Percentiles rank a stretch among this genome's conserved stretches.
These are phyloP conservation scores for Nematostella vectensis DNA, from an alignment of 92 coral and sea anemone genomes.

Conservation along the genomic window DNA sequence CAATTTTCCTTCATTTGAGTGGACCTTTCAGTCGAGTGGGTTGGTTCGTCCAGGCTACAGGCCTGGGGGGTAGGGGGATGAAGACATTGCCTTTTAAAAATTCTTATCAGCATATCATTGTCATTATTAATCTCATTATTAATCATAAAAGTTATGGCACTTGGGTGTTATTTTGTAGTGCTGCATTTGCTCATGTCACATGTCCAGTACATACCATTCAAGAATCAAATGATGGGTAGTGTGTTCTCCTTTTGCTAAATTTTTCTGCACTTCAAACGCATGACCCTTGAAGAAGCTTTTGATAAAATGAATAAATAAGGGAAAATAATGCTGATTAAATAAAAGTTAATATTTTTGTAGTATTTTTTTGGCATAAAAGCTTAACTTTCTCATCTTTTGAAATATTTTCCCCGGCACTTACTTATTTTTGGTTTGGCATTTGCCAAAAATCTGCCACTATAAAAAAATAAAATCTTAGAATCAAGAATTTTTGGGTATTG, in stretches of 20 bases:
- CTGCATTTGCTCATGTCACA: not conserved
- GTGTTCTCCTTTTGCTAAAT: slow-evolving; percentile 15
- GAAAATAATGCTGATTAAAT: not conserved
- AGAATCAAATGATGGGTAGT: slow-evolving; percentile 31
- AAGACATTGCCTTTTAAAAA: too few relatives aligned
- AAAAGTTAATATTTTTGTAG: not conserved
- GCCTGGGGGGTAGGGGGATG: too few relatives aligned
- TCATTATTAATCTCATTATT: not conserved
- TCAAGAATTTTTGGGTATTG: too few relatives aligned
- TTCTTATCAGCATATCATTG: too few relatives aligned
- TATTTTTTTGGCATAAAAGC: not conserved
- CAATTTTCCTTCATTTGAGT: too few relatives aligned
- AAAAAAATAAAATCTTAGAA: too few relatives aligned
- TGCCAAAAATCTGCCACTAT: too few relatives aligned
- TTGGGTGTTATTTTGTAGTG: not conserved
- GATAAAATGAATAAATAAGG: slow-evolving; percentile 1
- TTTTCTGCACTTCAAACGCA: slow-evolving; percentile 14
- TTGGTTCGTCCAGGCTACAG: too few relatives aligned
- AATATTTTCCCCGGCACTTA: too few relatives aligned
- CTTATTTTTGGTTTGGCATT: too few relatives aligned
- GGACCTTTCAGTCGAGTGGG: too few relatives aligned
- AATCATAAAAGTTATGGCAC: not conserved
- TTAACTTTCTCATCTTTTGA: not conserved
- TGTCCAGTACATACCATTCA: slow-evolving; percentile 26
- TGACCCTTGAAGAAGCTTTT: slow-evolving; percentile 50